Base-by-base conservation (phyloP, 2,888 invertebrate species). In the Cyaniris semiargus region DNA sequence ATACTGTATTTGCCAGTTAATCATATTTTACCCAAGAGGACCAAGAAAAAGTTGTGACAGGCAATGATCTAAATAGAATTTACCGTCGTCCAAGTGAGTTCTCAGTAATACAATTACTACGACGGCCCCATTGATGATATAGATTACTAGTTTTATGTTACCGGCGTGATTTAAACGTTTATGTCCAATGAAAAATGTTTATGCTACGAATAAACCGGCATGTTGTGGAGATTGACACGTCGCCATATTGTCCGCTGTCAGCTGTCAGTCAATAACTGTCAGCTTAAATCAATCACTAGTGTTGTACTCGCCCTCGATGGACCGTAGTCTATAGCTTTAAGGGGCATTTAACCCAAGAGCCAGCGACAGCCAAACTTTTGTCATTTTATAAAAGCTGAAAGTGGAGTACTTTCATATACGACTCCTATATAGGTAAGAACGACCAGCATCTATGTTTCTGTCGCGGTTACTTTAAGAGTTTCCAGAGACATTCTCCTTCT, bases 221-320 rank as follows among this genome's bases (percentile, higher is more conserved):
- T 83, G 80, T 84, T 86, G 84, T 86, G 81, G 84, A 82, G 82
- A 84, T 83, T 84, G 84, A 83, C 81, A 82, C 80, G 81, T 86
- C 82, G 82, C 80, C 74, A 80, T 80, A 80, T 80, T 75, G 80
- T 79, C 80, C 78, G 76, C 76, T 81, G 80, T 82, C 78, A 77
- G 80, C 82, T 83, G 83, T 82, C 85, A 79, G 76, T 82, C 82
- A 83, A 84, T 85, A 86, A 82, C 81, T 85, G 86, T 86, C 85
- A 80, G 79, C 80, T 83, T 85, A 84, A 85, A 86, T 86, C 83
- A 86, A 84, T 86, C 84, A 83, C 76, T 80, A 53, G 76, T 76
- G 78, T 77, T 79, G 77, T 70, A 78, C 78, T 78, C 78, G 66
- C 72, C n/a, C 44, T 70, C 60, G 60, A 44, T 38, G 44, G 53